A percentile compares a stretch with the other conserved stretches of the same genome.
phyloP scores from a whole-genome alignment of 1,140 invertebrate genomes.

The Wiebesia pumilae region DNA sequence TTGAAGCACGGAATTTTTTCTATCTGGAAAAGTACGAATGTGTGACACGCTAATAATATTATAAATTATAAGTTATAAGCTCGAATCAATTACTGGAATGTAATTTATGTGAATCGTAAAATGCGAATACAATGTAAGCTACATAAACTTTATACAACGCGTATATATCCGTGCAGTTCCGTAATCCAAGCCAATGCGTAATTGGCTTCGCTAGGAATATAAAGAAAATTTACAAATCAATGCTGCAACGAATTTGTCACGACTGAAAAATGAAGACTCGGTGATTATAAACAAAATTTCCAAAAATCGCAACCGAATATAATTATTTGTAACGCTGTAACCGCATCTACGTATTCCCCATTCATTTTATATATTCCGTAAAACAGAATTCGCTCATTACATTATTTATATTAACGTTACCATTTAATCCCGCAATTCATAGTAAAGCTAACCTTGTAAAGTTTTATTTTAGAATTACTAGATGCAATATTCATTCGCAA shows the following conservation, averaged over 20 bases:
- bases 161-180: not conserved
- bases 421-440: too few relatives aligned
- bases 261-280: not conserved
- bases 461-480: too few relatives aligned
- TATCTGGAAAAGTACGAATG: not conserved
- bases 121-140: not conserved
- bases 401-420: too few relatives aligned
- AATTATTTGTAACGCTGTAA: too few relatives aligned
- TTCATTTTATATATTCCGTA: too few relatives aligned
- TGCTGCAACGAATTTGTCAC: not conserved
- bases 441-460: too few relatives aligned
- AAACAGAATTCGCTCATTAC: too few relatives aligned
- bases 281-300: not conserved
- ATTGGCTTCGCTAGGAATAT: not conserved
- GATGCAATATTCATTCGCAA: not conserved
- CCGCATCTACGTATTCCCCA: too few relatives aligned
- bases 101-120: conserved; percentile 35
- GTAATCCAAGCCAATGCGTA: not conserved
- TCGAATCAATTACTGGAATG: not conserved
- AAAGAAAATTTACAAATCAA: not conserved
- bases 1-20: not conserved
- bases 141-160: not conserved
- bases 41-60: not conserved
- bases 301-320: too few relatives aligned
- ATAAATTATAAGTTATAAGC: not conserved